Percentiles rank a stretch among this genome's conserved stretches.
phyloP scores from a whole-genome alignment of 2,888 invertebrate species.

The Rhaphigaster nebulosa region DNA sequence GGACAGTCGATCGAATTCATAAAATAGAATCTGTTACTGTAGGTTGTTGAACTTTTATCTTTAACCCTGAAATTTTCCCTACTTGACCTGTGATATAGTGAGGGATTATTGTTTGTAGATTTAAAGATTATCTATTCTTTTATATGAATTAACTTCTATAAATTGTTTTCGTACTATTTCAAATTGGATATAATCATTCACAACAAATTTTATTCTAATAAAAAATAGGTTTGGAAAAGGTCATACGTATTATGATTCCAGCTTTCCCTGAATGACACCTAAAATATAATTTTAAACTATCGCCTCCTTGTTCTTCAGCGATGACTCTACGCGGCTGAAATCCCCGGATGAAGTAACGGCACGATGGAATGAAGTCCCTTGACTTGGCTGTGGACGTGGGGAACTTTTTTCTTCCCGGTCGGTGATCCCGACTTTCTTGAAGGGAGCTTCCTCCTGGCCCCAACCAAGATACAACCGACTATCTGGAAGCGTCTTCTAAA shows the following conservation, averaged over 20 bases:
- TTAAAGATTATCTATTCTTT: background rate
- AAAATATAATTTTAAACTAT: background rate
- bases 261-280: background rate
- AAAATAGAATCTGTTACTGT: background rate
- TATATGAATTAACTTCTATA: background rate
- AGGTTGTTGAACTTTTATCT: conserved; percentile 44
- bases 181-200: background rate
- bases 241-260: too few relatives aligned
- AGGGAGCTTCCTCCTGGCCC: background rate
- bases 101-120: background rate
- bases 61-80: conserved; percentile 41
- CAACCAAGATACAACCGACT: background rate
- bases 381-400: background rate
- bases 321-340: background rate
- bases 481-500: background rate
- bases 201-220: too few relatives aligned
- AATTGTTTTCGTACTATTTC: background rate
- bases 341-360: background rate
- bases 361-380: background rate
- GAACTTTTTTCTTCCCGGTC: conserved; percentile 5
- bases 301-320: background rate
- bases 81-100: conserved; percentile 7
- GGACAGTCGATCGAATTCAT: background rate
- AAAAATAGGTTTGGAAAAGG: too few relatives aligned
- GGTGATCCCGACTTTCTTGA: background rate